Percentiles rank a stretch among this genome's conserved stretches.
Conservation (phyloP, 2,888 invertebrate genomes). For the Sceliomorpha sp. region DNA sequence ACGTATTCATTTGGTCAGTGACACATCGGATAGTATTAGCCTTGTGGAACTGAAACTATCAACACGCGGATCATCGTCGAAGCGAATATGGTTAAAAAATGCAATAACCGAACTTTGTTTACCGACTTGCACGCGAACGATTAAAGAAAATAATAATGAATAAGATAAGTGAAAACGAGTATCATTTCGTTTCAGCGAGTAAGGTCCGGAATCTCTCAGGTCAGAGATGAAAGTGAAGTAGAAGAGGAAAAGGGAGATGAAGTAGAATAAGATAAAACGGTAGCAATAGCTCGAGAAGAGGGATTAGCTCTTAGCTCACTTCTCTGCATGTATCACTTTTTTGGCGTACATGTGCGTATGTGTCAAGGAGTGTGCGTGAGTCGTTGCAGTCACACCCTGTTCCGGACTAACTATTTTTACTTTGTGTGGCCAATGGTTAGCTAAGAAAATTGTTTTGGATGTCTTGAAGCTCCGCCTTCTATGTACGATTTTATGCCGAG, state of each 20-base stretch:
- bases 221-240: slow-evolving; percentile 73
- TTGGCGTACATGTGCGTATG: slow-evolving; percentile 34
- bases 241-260: slow-evolving; percentile 43
- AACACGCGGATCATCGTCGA: too few species aligned
- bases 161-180: slow-evolving; percentile 7
- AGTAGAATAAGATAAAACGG: slow-evolving; percentile 48
- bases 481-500: slow-evolving; percentile 63
- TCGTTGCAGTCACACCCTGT: slow-evolving; percentile 68
- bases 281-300: slow-evolving; percentile 49
- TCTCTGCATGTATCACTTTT: slow-evolving; percentile 63
- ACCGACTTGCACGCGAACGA: neutral
- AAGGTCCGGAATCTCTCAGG: slow-evolving; percentile 67
- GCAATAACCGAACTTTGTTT: too few species aligned
- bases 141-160: neutral
- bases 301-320: slow-evolving; percentile 56
- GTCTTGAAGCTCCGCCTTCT: slow-evolving; percentile 67
- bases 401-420: slow-evolving; percentile 74
- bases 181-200: slow-evolving; percentile 9
- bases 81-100: too few species aligned
- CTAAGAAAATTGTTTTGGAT: slow-evolving; percentile 64
- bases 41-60: too few species aligned
- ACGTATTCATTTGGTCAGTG: too few species aligned
- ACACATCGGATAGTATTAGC: too few species aligned
- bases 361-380: slow-evolving; percentile 23
- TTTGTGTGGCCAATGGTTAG: slow-evolving; percentile 68